Percentiles rank a stretch among this genome's conserved stretches.
Conservation (phyloP, 2,797 vertebrate species). For the Oreortyx pictus region DNA sequence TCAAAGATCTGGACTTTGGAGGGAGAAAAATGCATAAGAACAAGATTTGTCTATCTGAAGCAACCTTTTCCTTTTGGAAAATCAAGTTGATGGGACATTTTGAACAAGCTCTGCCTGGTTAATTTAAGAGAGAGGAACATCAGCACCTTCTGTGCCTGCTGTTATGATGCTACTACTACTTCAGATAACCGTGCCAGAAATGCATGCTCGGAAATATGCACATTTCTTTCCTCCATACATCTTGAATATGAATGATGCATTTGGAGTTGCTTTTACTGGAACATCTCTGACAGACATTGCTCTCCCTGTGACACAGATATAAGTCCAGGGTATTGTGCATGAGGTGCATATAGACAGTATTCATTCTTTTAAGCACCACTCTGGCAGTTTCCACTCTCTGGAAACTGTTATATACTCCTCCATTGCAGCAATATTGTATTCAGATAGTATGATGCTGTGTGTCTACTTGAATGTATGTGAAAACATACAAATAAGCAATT, state of each 20-base stretch:
- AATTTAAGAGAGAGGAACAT: not conserved
- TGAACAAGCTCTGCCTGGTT: not conserved
- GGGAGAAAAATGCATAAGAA: not conserved
- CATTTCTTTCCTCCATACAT: not conserved
- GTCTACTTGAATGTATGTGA: not conserved
- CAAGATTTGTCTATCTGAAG: not conserved
- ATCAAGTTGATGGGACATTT: not conserved
- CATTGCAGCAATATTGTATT: not conserved
- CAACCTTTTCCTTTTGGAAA: not conserved
- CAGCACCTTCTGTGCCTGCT: constrained; percentile 21
- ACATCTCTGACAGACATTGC: not conserved
- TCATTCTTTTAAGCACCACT: not conserved
- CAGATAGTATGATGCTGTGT: not conserved
- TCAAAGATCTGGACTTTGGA: not conserved
- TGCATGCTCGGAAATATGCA: constrained; percentile 14
- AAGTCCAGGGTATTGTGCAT: not conserved
- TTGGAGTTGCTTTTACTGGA: constrained; percentile 10
- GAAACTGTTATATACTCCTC: not conserved
- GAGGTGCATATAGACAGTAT: not conserved
- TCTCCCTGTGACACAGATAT: not conserved
- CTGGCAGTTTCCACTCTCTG: not conserved
- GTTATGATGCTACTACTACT: not conserved
- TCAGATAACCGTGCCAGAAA: not conserved
- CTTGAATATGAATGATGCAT: not conserved
- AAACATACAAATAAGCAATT: constrained; percentile 2